Evolutionary conservation across 2,113 vertebrate genomes (phyloP), one percentile per base, ranked within the genome.

Genomic region (Columba janthina): DNA sequence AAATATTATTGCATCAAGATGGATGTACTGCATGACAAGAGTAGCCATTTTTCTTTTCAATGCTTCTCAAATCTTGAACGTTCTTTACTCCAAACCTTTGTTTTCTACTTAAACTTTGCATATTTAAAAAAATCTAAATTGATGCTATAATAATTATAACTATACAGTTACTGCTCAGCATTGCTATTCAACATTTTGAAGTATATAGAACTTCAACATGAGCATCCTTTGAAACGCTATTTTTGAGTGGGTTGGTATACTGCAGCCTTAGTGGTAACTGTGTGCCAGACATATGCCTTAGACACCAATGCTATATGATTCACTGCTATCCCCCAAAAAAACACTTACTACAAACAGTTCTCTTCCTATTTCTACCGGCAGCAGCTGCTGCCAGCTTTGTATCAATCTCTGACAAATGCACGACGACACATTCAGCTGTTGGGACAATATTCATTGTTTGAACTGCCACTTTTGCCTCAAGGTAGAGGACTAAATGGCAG

Each of bases 371-470:
- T 66, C 54, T 29, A 54, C 11, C 24, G n/a, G 40, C 64, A 64
- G 76, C 77, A 86, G 36, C 24, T 91, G 64, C 90, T 70, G 75
- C 29, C 85, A 95, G 88, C 58, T 94, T 92, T 88, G 44, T 62
- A 70, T 56, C 62, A 57, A 29, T 58, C 71, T 51, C 28, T 69
- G 79, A 83, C 64, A 93, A 95, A 90, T n/a, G 44, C 67, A 92
- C 62, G 83, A 50, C 85, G 75, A 70, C 2, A 21, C 40, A 77
- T 74, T 70, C 66, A 77, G 54, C 57, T 89, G 74, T 54, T 83
- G 74, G 28, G 56, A 95, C 82, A 94, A 66, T 5, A 65, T 60
- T 66, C 5, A 66, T 62, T 83, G 83, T 80, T 44, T 80, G n/a
- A 84, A 40, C 58, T 60, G 79, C 13, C 5, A 21, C 29, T 81